A percentile compares a stretch with the other conserved stretches of the same genome.
phyloP scores from a whole-genome alignment of 2,113 vertebrate genomes.

The Gallinago media region DNA sequence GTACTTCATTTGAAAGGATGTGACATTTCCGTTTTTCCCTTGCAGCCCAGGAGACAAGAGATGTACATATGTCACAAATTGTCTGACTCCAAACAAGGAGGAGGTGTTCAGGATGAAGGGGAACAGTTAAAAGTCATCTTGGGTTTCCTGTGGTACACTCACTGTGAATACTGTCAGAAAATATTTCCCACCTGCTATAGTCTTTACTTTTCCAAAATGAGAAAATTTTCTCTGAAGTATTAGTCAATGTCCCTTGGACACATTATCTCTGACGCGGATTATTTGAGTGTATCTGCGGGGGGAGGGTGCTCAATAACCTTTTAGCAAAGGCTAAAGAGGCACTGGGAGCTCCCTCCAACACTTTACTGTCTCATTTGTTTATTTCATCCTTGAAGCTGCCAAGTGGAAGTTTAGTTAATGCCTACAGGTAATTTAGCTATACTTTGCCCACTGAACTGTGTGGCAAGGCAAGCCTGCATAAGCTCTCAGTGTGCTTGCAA shows the following conservation, averaged over 20 bases:
- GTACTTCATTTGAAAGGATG: neutral
- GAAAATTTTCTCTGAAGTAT: neutral
- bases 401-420: neutral
- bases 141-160: neutral
- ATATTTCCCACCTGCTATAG: neutral
- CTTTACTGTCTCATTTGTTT: neutral
- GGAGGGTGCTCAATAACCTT: neutral
- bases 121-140: neutral
- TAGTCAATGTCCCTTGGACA: neutral
- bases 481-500: neutral
- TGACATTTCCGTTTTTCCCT: neutral
- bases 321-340: neutral
- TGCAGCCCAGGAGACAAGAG: neutral
- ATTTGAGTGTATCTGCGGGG: neutral
- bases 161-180: neutral
- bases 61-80: neutral
- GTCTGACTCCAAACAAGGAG: neutral
- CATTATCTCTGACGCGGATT: neutral
- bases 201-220: neutral
- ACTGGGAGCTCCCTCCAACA: neutral
- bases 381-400: neutral
- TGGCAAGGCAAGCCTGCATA: neutral
- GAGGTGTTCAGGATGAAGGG: neutral
- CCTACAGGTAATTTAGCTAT: neutral
- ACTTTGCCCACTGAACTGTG: neutral